Percentiles rank a stretch among this genome's conserved stretches.
Evolutionary conservation across 2,888 invertebrate genomes (phyloP).

Genomic region (Erebia palarica): DNA sequence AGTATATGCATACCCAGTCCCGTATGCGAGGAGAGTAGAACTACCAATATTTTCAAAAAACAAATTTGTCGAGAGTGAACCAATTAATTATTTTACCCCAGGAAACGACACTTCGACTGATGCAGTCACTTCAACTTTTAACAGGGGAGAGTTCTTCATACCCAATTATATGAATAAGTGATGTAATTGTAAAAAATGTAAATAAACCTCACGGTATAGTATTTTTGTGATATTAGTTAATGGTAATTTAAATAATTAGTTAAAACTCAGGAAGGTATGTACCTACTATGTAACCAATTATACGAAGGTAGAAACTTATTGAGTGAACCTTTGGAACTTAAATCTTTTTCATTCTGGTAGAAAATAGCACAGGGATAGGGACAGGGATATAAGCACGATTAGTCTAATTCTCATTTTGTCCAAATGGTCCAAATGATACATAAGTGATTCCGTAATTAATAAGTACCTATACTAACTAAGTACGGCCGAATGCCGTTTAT

Average conservation of each 20-base stretch:
- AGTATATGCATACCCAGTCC: conserved; percentile 25
- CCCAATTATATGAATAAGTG: conserved; percentile 47
- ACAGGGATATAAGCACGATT: no score
- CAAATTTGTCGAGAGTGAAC: conserved; percentile 37
- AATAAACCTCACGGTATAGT: background rate
- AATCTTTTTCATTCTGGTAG: no score
- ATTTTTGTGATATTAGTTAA: conserved; percentile 41
- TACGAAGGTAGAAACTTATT: no score
- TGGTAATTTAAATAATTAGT: conserved; percentile 21
- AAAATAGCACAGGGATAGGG: no score
- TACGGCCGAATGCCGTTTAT: no score
- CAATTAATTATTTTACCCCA: conserved; percentile 57
- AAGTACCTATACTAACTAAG: no score
- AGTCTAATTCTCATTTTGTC: no score
- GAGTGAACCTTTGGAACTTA: no score
- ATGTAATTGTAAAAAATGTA: background rate
- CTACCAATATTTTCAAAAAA: conserved; percentile 39
- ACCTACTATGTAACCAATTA: no score
- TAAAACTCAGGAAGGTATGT: background rate
- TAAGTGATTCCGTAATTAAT: no score
- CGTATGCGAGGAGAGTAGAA: conserved; percentile 27
- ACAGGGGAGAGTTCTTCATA: conserved; percentile 60
- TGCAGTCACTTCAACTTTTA: conserved; percentile 39
- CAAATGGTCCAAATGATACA: no score
- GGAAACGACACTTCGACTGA: conserved; percentile 51